Percentiles rank a stretch among this genome's conserved stretches.
Evolutionary conservation across 2,888 invertebrate species (phyloP).

Genomic region (Leucophenga maculata): DNA sequence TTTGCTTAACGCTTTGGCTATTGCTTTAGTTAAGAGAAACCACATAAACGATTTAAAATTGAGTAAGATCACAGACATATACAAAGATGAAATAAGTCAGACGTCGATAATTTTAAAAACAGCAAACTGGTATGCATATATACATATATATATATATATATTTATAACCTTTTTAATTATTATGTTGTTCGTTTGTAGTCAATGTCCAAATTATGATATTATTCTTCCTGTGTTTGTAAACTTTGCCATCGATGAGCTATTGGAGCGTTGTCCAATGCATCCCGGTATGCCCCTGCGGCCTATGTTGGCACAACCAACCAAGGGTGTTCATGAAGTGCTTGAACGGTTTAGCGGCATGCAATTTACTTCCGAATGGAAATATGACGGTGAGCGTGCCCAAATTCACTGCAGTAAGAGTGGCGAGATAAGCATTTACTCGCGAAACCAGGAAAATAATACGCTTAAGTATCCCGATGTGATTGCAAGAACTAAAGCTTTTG

Average conservation of each 20-base stretch:
- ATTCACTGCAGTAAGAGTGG: slow-evolving; percentile 83
- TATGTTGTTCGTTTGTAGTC: slow-evolving; percentile 75
- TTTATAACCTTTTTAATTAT: not conserved
- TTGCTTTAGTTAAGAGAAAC: slow-evolving; percentile 79
- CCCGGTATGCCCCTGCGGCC: slow-evolving; percentile 97
- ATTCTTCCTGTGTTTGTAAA: slow-evolving; percentile 85
- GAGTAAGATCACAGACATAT: slow-evolving; percentile 73
- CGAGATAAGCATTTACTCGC: slow-evolving; percentile 87
- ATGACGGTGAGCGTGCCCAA: slow-evolving; percentile 99
- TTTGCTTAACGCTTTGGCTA: slow-evolving; percentile 89
- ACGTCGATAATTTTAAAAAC: slow-evolving; percentile 87
- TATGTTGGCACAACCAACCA: slow-evolving; percentile 98
- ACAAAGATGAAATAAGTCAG: slow-evolving; percentile 77
- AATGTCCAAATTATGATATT: slow-evolving; percentile 94
- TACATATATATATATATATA: not conserved
- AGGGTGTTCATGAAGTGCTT: slow-evolving; percentile 91
- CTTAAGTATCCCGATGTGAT: slow-evolving; percentile 97
- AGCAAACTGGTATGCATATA: slow-evolving; percentile 83
- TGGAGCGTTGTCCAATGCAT: slow-evolving; percentile 86
- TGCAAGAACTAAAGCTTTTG: slow-evolving; percentile 77
- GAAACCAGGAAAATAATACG: slow-evolving; percentile 96
- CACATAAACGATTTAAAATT: slow-evolving; percentile 74
- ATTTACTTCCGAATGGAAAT: slow-evolving; percentile 99
- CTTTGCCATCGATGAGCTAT: slow-evolving; percentile 83
- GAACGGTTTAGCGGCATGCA: slow-evolving; percentile 85